These are phyloP conservation scores for Cavia porcellus DNA, from an alignment of 2,113 vertebrate species.

Conservation along the genomic window DNA sequence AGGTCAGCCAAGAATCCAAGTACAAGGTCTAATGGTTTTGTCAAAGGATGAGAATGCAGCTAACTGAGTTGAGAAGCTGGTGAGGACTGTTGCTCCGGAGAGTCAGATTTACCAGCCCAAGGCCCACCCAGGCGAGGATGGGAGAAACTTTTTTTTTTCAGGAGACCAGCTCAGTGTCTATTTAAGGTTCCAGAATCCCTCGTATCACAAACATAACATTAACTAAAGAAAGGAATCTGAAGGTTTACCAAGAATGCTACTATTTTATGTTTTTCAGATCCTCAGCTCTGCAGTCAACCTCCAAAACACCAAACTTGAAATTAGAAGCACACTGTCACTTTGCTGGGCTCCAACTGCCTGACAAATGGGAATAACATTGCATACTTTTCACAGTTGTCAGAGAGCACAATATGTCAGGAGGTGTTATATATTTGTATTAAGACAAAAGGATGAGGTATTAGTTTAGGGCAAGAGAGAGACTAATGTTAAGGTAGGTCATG, in stretches of 20 bases:
- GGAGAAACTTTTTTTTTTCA: constrained; percentile 41
- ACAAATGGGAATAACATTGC: background rate
- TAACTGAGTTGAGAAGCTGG: background rate
- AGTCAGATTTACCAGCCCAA: background rate
- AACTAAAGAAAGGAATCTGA: constrained; percentile 28
- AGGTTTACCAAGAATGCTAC: background rate
- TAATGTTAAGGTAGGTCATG: background rate
- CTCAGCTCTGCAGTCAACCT: background rate
- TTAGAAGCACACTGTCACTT: background rate
- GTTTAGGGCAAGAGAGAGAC: background rate
- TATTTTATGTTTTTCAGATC: background rate
- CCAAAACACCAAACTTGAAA: background rate
- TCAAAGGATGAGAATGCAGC: background rate
- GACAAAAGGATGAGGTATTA: background rate
- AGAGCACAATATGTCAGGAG: background rate
- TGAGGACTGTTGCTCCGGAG: background rate
- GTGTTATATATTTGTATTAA: constrained; percentile 16
- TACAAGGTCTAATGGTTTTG: background rate
- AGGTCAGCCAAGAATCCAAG: background rate
- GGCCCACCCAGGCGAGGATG: background rate
- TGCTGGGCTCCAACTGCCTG: background rate
- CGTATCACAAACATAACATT: background rate
- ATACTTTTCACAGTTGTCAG: background rate
- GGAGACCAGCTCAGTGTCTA: background rate
- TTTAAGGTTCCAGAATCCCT: background rate